Conservation (phyloP, 2,797 vertebrate genomes). For the Oryzias dopingdopingensis region DNA sequence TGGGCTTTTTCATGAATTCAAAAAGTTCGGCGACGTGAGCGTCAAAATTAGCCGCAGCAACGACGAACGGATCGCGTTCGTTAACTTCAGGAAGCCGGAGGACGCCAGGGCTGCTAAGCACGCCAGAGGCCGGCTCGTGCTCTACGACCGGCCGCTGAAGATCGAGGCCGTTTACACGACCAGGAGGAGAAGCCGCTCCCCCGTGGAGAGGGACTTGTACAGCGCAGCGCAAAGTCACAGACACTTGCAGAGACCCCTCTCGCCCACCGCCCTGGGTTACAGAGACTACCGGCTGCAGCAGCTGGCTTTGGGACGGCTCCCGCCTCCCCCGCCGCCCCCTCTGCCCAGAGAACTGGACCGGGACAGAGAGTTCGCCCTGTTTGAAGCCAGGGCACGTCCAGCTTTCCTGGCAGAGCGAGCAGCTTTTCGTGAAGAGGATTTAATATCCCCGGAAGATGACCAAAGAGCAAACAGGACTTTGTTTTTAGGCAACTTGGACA, state of each 20-base stretch:
- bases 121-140: conserved; percentile 89
- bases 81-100: conserved; percentile 94
- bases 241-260: conserved; percentile 86
- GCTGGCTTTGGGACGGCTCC: conserved; percentile 89
- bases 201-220: conserved; percentile 87
- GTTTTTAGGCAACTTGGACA: conserved; percentile 96
- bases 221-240: conserved; percentile 74
- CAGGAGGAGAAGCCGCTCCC: conserved; percentile 87
- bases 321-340: conserved; percentile 90
- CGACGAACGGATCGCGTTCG: conserved; percentile 93
- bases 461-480: conserved; percentile 95
- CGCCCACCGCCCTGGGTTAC: conserved; percentile 89
- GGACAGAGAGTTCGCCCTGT: conserved; percentile 89
- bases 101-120: conserved; percentile 94
- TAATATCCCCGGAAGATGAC: conserved; percentile 95
- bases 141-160: conserved; percentile 94
- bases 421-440: conserved; percentile 90
- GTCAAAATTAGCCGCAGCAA: conserved; percentile 94
- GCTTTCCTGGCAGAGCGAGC: conserved; percentile 87
- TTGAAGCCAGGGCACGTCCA: conserved; percentile 88
- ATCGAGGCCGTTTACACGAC: conserved; percentile 92
- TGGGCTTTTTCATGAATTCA: conserved; percentile 96
- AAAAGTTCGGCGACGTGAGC: conserved; percentile 96
- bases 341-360: conserved; percentile 92
- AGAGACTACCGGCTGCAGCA: conserved; percentile 95